Percentiles rank a stretch among this genome's conserved stretches.
Evolutionary conservation across 1,140 invertebrate genomes (phyloP).

Genomic region (Brachionus plicatilis): DNA sequence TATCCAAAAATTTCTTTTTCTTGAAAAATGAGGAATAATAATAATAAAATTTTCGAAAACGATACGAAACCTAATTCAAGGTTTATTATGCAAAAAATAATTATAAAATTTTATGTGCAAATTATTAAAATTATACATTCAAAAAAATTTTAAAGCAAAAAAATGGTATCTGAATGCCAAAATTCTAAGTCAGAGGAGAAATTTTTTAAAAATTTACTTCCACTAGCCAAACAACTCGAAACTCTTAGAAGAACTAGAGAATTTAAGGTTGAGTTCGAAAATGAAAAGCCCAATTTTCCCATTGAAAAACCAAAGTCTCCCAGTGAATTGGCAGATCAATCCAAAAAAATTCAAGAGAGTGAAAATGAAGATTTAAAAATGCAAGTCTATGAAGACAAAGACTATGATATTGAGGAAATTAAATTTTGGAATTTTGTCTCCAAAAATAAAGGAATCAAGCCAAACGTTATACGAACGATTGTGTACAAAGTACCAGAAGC

Average conservation of each 20-base stretch:
- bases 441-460: conserved; percentile 30
- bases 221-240: conserved; percentile 6
- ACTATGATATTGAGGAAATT: conserved; percentile 38
- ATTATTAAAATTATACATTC: background rate
- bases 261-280: background rate
- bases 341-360: background rate
- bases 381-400: conserved; percentile 26
- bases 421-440: conserved; percentile 40
- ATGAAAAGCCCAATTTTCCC: background rate
- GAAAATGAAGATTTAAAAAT: conserved; percentile 25
- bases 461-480: conserved; percentile 20
- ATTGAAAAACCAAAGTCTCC: background rate
- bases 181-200: background rate
- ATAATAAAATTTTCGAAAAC: background rate
- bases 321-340: background rate
- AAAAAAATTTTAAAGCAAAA: background rate
- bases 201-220: conserved; percentile 19
- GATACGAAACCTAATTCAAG: background rate
- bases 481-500: conserved; percentile 31
- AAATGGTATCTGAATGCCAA: background rate
- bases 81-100: background rate
- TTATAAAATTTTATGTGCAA: background rate
- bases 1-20: too few species aligned
- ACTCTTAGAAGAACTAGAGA: background rate
- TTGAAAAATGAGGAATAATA: background rate